phyloP scores from a whole-genome alignment of 1,140 invertebrate genomes.

The Leguminivora glycinivorella region DNA sequence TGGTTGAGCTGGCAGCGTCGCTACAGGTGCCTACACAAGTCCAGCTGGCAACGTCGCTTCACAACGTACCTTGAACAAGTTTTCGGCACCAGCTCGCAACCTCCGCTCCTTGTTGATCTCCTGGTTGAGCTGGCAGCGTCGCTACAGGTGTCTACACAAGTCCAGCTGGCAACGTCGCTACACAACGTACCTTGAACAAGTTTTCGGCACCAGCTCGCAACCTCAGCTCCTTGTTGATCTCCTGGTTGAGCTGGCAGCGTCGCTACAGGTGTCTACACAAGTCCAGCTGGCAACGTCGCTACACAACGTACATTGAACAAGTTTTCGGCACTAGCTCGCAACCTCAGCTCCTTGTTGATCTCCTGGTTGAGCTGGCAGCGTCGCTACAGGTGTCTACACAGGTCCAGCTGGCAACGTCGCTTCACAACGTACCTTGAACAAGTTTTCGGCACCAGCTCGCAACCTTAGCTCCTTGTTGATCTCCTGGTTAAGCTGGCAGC shows the following conservation, averaged over 20 bases:
- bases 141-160: conserved; percentile 81
- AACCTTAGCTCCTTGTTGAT: conserved; percentile 97
- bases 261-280: conserved; percentile 81
- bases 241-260: conserved; percentile 97
- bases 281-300: conserved; percentile 95
- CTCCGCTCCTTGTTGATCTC: conserved; percentile 92
- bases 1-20: conserved; percentile 97
- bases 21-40: conserved; percentile 82
- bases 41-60: conserved; percentile 92
- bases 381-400: conserved; percentile 81
- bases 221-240: conserved; percentile 92
- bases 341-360: conserved; percentile 92
- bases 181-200: conserved; percentile 87
- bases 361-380: conserved; percentile 97
- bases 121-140: conserved; percentile 96
- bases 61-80: conserved; percentile 89
- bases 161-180: conserved; percentile 94
- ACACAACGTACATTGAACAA: conserved; percentile 86
- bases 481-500: conserved; percentile 88
- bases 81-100: conserved; percentile 95
- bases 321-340: conserved; percentile 94
- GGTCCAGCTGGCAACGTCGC: conserved; percentile 96
- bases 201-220: conserved; percentile 95
- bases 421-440: conserved; percentile 82
- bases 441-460: conserved; percentile 94